These are phyloP conservation scores for Sminthurinus aureus DNA, from an alignment of 2,888 invertebrate genomes.

Conservation along the genomic window DNA sequence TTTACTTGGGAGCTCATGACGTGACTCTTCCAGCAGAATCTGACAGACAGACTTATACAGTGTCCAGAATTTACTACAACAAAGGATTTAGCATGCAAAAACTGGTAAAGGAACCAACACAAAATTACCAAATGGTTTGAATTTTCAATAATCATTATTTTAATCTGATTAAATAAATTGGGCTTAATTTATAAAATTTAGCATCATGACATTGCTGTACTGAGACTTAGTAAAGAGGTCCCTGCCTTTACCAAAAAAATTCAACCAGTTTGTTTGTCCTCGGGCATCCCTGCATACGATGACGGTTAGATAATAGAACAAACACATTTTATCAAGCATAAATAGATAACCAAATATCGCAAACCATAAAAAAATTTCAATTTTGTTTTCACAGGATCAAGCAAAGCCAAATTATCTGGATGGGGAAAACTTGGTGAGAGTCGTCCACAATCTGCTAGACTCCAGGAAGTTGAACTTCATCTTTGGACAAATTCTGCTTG, in stretches of 20 bases:
- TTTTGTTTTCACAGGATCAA: slow-evolving; percentile 67
- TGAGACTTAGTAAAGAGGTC: slow-evolving; percentile 81
- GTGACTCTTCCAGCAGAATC: background rate
- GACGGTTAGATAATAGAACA: too few relatives aligned
- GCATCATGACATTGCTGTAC: slow-evolving; percentile 84
- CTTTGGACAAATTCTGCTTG: slow-evolving; percentile 84
- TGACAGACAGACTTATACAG: slow-evolving; percentile 32
- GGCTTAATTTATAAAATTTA: slow-evolving; percentile 62
- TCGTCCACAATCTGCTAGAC: slow-evolving; percentile 63
- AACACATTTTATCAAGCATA: too few relatives aligned
- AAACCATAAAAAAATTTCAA: too few relatives aligned
- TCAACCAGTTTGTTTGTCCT: slow-evolving; percentile 80
- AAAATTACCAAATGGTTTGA: background rate
- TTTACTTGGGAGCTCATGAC: slow-evolving; percentile 27
- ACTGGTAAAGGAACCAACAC: slow-evolving; percentile 68
- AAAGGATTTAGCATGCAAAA: slow-evolving; percentile 84
- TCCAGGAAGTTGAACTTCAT: slow-evolving; percentile 66
- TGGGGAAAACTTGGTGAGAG: slow-evolving; percentile 87
- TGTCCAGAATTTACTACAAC: slow-evolving; percentile 65
- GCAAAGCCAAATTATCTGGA: slow-evolving; percentile 81
- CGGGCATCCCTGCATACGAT: slow-evolving; percentile 63
- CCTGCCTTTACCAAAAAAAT: slow-evolving; percentile 72
- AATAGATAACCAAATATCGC: too few relatives aligned
- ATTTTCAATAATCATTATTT: background rate
- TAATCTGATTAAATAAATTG: background rate